phyloP scores from a whole-genome alignment of 2,888 invertebrate species.

The Holacanthella duospinosa region DNA sequence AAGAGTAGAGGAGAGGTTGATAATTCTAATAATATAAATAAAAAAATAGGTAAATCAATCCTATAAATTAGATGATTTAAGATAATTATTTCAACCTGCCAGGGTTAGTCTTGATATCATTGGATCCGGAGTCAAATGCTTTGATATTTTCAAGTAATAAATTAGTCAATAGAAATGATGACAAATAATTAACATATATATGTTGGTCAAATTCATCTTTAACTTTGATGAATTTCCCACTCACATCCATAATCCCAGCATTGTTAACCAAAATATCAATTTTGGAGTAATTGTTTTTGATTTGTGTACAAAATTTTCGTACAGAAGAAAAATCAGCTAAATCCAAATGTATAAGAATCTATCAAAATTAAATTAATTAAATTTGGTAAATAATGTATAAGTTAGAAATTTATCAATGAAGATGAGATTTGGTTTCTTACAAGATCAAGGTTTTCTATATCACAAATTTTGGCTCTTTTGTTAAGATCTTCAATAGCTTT shows the following conservation, averaged over 20 bases:
- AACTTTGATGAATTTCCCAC: constrained; percentile 44
- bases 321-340: constrained; percentile 40
- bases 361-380: no score
- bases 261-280: constrained; percentile 40
- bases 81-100: constrained; percentile 55
- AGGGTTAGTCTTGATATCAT: constrained; percentile 38
- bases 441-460: no score
- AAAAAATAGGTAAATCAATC: neutral
- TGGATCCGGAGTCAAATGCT: constrained; percentile 43
- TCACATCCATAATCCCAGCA: constrained; percentile 51
- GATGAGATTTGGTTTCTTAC: no score
- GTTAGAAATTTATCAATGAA: no score
- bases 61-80: neutral
- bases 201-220: constrained; percentile 68
- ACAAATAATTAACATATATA: constrained; percentile 73
- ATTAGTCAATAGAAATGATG: constrained; percentile 75
- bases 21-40: constrained; percentile 6
- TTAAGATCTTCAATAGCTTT: constrained; percentile 1
- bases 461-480: neutral
- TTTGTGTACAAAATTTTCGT: constrained; percentile 41
- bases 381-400: no score
- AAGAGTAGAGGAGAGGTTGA: neutral
- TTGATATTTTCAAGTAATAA: constrained; percentile 58
- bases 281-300: constrained; percentile 39
- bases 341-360: constrained; percentile 30